Conservation (phyloP, 2,888 invertebrate species). For the Eugnorisma glareosa region DNA sequence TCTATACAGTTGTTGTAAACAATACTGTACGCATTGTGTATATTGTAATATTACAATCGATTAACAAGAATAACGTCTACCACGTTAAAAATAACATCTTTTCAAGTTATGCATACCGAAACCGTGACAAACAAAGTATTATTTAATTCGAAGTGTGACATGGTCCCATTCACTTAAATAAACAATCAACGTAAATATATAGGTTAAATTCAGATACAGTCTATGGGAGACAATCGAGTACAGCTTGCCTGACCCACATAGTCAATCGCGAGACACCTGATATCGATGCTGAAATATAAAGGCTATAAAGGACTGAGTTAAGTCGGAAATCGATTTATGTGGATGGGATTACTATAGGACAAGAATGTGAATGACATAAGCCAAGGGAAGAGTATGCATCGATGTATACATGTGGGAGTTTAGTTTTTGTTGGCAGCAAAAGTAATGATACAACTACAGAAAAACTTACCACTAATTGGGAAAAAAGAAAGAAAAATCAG, state of each 20-base stretch:
- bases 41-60: constrained; percentile 20
- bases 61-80: constrained; percentile 14
- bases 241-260: constrained; percentile 58
- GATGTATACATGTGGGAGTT: neutral
- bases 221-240: constrained; percentile 31
- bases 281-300: constrained; percentile 21
- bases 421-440: neutral
- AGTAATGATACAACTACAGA: neutral
- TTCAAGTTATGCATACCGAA: constrained; percentile 14
- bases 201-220: constrained; percentile 39
- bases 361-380: neutral
- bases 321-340: constrained; percentile 36
- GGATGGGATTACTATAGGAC: constrained; percentile 6
- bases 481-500: constrained; percentile 18
- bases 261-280: constrained; percentile 32
- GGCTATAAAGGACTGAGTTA: constrained; percentile 7
- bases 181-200: constrained; percentile 38
- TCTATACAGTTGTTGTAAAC: constrained; percentile 16
- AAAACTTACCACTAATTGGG: constrained; percentile 13
- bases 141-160: constrained; percentile 25
- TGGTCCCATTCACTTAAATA: constrained; percentile 24
- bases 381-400: neutral
- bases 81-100: constrained; percentile 26
- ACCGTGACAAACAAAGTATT: constrained; percentile 13
- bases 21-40: constrained; percentile 24